Conservation (phyloP, 1,140 invertebrate species). For the Leptestheria dahalacensis region DNA sequence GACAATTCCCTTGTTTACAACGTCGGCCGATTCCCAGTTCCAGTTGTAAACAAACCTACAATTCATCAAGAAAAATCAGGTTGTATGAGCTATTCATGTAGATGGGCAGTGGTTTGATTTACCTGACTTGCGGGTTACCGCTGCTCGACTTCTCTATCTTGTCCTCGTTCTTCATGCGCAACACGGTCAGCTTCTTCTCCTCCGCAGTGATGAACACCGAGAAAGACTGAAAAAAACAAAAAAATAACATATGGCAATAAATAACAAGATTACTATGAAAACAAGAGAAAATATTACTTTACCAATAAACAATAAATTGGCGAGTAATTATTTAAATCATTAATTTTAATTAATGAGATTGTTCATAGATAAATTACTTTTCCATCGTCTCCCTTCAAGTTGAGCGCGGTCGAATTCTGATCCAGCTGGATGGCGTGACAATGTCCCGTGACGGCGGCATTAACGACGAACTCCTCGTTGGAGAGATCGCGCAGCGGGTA, state of each 20-base stretch:
- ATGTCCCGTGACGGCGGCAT: neutral
- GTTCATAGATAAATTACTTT: no score
- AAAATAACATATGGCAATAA: neutral
- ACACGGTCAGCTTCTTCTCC: neutral
- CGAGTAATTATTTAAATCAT: no score
- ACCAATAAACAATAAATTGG: no score
- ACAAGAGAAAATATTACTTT: no score
- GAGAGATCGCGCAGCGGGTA: neutral
- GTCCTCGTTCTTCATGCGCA: conserved; percentile 5
- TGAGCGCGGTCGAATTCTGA: no score
- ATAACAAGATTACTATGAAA: no score
- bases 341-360: no score
- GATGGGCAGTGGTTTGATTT: no score
- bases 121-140: conserved; percentile 30
- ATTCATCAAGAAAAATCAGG: no score
- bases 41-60: neutral
- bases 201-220: conserved; percentile 5
- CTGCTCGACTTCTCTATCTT: conserved; percentile 28
- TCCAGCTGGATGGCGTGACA: no score
- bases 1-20: neutral
- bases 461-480: neutral
- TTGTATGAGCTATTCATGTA: no score
- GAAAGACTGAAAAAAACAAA: neutral
- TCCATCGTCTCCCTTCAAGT: neutral
- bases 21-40: neutral